phyloP scores from a whole-genome alignment of 1,140 invertebrate genomes.

The Drosophila quadrilineata region DNA sequence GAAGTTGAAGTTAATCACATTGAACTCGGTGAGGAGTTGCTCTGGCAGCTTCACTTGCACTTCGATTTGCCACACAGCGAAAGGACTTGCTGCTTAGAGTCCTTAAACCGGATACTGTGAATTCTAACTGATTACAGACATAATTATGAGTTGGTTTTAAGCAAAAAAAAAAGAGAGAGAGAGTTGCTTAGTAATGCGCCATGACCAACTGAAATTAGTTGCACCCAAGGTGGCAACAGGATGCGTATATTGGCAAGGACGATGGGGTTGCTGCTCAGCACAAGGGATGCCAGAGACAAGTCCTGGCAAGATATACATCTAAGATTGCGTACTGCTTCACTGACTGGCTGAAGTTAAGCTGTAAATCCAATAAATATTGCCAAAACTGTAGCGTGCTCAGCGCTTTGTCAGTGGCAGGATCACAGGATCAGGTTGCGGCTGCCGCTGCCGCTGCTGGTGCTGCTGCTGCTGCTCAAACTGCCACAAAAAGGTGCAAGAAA shows the following conservation, averaged over 20 bases:
- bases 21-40: too few species aligned
- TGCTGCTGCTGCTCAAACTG: not conserved
- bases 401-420: constrained; percentile 34
- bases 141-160: constrained; percentile 28
- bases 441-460: not conserved
- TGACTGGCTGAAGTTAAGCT: constrained; percentile 63
- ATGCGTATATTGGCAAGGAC: constrained; percentile 6
- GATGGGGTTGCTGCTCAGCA: not conserved
- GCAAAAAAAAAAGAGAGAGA: constrained; percentile 29
- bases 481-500: constrained; percentile 53
- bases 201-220: constrained; percentile 61
- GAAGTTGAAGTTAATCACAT: not conserved
- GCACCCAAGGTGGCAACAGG: constrained; percentile 41
- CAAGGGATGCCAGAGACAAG: not conserved
- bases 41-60: constrained; percentile 3
- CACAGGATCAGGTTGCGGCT: constrained; percentile 33
- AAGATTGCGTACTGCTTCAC: constrained; percentile 55
- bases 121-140: constrained; percentile 25
- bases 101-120: constrained; percentile 23
- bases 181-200: constrained; percentile 42
- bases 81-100: constrained; percentile 16
- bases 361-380: constrained; percentile 79
- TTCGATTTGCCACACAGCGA: constrained; percentile 29
- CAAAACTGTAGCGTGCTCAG: constrained; percentile 58
- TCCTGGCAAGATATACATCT: constrained; percentile 33